Percentiles rank a stretch among this genome's conserved stretches.
Evolutionary conservation across 2,797 vertebrate species (phyloP).

Genomic region (Tapirus indicus): DNA sequence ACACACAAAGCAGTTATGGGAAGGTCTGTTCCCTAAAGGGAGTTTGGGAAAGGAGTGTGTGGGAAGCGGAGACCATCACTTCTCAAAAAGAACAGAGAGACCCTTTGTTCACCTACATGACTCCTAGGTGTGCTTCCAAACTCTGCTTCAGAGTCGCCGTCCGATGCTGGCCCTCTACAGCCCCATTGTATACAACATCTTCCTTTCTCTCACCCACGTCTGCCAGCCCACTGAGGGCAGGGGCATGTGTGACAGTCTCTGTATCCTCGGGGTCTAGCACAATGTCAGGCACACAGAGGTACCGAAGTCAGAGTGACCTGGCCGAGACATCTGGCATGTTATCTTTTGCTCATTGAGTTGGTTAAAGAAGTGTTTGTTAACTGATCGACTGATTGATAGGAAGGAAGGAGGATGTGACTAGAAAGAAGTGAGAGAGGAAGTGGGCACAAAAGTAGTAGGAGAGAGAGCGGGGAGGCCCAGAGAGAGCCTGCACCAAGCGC

Average conservation of each 20-base stretch:
- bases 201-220: fast-evolving
- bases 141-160: not conserved
- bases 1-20: not conserved
- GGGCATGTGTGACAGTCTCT: not conserved
- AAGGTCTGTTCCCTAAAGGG: not conserved
- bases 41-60: not conserved
- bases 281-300: not conserved
- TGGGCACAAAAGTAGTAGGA: not conserved
- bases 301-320: not conserved
- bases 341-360: not conserved
- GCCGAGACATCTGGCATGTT: no score
- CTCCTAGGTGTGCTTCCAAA: not conserved
- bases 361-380: not conserved
- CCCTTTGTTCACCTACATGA: not conserved
- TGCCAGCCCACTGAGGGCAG: not conserved
- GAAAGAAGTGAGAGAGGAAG: not conserved
- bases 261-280: not conserved
- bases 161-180: not conserved
- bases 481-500: fast-evolving
- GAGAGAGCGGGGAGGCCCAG: no score
- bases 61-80: not conserved
- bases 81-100: not conserved
- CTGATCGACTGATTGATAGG: no score
- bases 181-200: no score
- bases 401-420: not conserved